Evolutionary conservation across 2,888 invertebrate genomes (phyloP), one percentile per base, ranked within the genome.

Genomic region (Esperia sulphurella): DNA sequence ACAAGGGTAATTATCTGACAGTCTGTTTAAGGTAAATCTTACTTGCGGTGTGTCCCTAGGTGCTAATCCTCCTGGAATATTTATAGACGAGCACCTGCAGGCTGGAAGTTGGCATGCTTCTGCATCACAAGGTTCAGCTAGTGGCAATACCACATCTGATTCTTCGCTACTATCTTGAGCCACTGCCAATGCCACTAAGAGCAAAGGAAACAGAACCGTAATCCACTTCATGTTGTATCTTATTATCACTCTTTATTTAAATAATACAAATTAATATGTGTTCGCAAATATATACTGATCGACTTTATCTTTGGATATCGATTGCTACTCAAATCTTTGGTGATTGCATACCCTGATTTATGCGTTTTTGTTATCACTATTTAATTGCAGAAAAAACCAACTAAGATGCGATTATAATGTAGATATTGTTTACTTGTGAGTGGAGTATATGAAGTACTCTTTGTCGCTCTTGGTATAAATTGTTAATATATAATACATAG

Each of bases 41-140:
- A 89, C 89, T 75, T 90, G 90, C n/a, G 90, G 91, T 14, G 80
- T 83, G 45, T 84, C 61, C 8, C 63, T 55, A 0, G 65, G 49
- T 9, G 55, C 45, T 31, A 90, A 61, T 3, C 62, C 67, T 45
- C 74, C 83, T 13, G 90, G 91, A 48, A 84, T 79, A 4, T 65
- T 60, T 0, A 70, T 68, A 4, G 69, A 63, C 3, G 84, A 75
- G 58, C 91, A 91, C 42, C 79, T 71, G 59, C 90, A 91, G 44
- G 73, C 54, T 0, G 90, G 90, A 14, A 80, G 61, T 41, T 65
- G 57, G 54, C 90, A 91, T 2, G 54, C 52, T n/a, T 51, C 52
- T 3, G 55, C 35, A 51, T 62, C 43, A 48, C 77, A 78, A 12
- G 49, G 21, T 33, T 59, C 51, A 0, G 66, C 66, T 28, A 67